Conservation (phyloP, 2,888 invertebrate genomes). For the Dicyrtomina minuta region DNA sequence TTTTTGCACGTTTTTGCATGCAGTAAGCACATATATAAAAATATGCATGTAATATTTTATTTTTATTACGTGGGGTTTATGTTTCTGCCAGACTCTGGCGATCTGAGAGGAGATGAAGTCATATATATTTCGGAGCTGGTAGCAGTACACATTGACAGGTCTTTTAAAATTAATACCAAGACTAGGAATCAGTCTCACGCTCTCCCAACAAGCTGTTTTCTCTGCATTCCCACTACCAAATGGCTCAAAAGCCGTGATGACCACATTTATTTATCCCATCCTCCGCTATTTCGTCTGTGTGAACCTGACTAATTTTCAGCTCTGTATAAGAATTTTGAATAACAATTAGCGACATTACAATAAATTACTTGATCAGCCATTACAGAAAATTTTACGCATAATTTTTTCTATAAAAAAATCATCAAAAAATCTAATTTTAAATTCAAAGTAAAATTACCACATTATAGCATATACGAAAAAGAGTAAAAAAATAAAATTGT, state of each 20-base stretch:
- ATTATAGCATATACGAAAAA: too few relatives aligned
- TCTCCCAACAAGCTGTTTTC: constrained; percentile 16
- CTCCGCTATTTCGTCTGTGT: background rate
- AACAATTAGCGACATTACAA: too few relatives aligned
- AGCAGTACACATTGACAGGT: constrained; percentile 10
- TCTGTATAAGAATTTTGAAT: too few relatives aligned
- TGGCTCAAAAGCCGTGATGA: constrained; percentile 14
- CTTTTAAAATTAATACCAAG: background rate
- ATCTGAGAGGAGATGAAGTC: constrained; percentile 15
- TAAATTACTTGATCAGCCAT: too few relatives aligned
- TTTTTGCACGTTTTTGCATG: too few relatives aligned
- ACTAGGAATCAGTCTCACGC: background rate
- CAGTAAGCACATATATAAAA: too few relatives aligned
- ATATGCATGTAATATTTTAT: too few relatives aligned
- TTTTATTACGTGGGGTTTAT: constrained; percentile 13
- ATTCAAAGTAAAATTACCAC: too few relatives aligned
- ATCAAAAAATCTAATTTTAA: background rate
- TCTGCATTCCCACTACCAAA: background rate
- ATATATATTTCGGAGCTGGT: constrained; percentile 23
- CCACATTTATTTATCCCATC: constrained; percentile 8
- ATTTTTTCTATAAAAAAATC: too few relatives aligned
- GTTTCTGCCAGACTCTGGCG: constrained; percentile 14
- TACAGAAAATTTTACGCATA: too few relatives aligned
- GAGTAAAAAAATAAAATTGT: too few relatives aligned
- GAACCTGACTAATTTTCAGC: background rate